Evolutionary conservation across 2,797 vertebrate genomes (phyloP).

Genomic region (Hafferia zeledoni): DNA sequence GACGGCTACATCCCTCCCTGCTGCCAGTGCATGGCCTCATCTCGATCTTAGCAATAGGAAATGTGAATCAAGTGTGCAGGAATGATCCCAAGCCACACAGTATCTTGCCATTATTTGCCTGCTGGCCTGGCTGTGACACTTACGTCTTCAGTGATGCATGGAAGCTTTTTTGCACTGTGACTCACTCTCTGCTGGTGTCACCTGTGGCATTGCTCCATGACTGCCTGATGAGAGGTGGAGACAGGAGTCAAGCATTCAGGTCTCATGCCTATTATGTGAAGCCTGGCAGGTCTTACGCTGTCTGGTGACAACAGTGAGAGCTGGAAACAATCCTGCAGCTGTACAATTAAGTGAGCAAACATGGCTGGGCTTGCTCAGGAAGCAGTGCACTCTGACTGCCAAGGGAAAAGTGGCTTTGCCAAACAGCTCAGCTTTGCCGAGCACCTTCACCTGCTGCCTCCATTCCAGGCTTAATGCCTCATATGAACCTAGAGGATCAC

Average conservation of each 20-base stretch:
- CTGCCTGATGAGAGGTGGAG: fast-evolving
- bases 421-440: neutral
- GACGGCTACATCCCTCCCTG: neutral
- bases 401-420: neutral
- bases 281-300: neutral
- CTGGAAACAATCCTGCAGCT: neutral
- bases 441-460: neutral
- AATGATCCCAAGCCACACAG: neutral
- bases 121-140: neutral
- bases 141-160: neutral
- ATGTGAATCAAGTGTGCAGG: neutral
- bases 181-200: neutral
- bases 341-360: neutral
- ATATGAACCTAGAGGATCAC: neutral
- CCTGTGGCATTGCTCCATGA: neutral
- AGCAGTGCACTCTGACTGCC: neutral
- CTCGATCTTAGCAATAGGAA: neutral
- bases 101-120: neutral
- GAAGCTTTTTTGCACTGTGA: neutral
- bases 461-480: neutral
- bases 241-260: neutral
- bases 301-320: neutral
- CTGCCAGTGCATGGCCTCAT: neutral
- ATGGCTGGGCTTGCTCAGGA: neutral
- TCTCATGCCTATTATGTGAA: neutral